phyloP scores from a whole-genome alignment of 1,140 invertebrate species.

The Charaxes varanes region DNA sequence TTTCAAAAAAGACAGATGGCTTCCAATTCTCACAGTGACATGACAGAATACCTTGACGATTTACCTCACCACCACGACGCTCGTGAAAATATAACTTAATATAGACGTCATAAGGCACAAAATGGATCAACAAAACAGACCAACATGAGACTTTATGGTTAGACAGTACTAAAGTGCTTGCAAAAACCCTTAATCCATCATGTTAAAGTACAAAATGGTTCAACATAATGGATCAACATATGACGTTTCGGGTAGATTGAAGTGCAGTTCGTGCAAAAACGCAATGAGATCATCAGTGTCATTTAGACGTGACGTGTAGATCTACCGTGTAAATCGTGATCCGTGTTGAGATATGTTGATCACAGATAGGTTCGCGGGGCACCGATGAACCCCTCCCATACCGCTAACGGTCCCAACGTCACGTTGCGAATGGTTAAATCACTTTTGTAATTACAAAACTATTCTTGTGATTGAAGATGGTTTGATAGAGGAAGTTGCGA shows the following conservation, averaged over 20 bases:
- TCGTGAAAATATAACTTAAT: neutral
- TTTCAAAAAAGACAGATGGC: slow-evolving; percentile 1
- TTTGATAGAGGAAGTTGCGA: too few species aligned
- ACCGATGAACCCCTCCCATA: too few species aligned
- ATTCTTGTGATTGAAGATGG: too few species aligned
- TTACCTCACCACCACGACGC: neutral
- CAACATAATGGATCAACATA: neutral
- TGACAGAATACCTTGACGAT: slow-evolving; percentile 1
- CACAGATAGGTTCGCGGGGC: slow-evolving; percentile 4
- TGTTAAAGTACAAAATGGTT: neutral
- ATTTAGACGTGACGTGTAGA: slow-evolving; percentile 20
- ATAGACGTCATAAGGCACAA: neutral
- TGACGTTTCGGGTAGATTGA: neutral
- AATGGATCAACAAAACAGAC: neutral
- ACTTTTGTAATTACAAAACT: too few species aligned
- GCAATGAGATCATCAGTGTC: slow-evolving; percentile 48
- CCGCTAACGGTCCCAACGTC: too few species aligned
- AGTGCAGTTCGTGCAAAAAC: slow-evolving; percentile 43
- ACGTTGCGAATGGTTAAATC: too few species aligned
- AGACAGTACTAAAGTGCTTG: slow-evolving; percentile 25
- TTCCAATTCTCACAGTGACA: neutral
- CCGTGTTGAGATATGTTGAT: slow-evolving; percentile 9
- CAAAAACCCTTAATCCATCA: slow-evolving; percentile 35
- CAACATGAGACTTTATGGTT: neutral
- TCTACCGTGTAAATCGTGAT: slow-evolving; percentile 12